A percentile compares a stretch with the other conserved stretches of the same genome.
These are phyloP conservation scores for Meloidogyne floridensis DNA, from an alignment of 1,140 invertebrate species.

Conservation along the genomic window DNA sequence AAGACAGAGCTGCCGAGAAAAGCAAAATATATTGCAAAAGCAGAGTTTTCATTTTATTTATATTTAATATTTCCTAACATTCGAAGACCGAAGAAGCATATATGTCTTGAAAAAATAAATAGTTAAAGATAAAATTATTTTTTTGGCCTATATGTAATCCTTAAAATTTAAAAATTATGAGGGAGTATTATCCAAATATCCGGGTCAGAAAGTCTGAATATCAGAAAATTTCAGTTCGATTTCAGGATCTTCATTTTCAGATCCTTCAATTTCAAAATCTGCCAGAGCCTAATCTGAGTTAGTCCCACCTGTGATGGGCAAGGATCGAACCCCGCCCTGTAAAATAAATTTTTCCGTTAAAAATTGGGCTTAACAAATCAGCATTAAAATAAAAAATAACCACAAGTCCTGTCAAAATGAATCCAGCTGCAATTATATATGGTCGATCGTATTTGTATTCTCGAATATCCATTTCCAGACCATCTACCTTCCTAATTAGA, in stretches of 20 bases:
- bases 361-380: background rate
- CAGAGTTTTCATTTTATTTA: background rate
- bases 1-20: background rate
- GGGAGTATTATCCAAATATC: no score
- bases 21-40: background rate
- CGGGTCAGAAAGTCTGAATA: no score
- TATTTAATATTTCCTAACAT: background rate
- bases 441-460: background rate
- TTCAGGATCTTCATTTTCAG: no score
- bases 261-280: no score
- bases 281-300: no score
- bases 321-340: no score
- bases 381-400: background rate
- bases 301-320: no score
- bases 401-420: slow-evolving; percentile 6
- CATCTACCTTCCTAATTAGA: background rate
- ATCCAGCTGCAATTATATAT: background rate
- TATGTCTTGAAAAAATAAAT: background rate
- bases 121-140: background rate
- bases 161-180: no score
- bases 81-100: background rate
- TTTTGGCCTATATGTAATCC: no score
- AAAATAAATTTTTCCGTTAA: background rate
- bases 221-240: no score
- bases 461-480: slow-evolving; percentile 13